phyloP scores from a whole-genome alignment of 1,140 invertebrate genomes.

The Drosophila persimilis region DNA sequence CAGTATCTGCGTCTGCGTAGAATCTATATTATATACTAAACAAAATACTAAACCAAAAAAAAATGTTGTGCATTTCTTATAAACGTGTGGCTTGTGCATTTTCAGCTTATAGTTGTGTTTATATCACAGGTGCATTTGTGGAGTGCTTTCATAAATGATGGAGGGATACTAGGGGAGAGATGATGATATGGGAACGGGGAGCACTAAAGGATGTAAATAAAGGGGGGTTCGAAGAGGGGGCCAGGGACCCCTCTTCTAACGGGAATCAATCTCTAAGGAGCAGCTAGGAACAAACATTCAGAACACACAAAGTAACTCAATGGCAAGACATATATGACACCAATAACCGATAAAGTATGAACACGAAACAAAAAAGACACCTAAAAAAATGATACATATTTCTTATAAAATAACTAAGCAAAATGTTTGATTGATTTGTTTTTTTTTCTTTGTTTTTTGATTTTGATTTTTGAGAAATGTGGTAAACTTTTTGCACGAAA shows the following conservation, averaged over 20 bases:
- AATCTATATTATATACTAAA: neutral
- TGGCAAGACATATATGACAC: conserved; percentile 43
- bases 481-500: conserved; percentile 52
- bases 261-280: conserved; percentile 9
- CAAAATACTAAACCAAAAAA: neutral
- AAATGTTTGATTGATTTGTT: conserved; percentile 46
- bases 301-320: conserved; percentile 42
- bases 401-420: conserved; percentile 64
- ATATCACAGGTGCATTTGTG: conserved; percentile 54
- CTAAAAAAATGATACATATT: conserved; percentile 36
- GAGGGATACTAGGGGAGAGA: conserved; percentile 23
- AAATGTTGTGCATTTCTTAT: conserved; percentile 40
- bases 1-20: neutral
- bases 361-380: conserved; percentile 35
- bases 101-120: conserved; percentile 49
- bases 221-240: neutral
- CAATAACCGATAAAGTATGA: conserved; percentile 40
- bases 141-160: conserved; percentile 34
- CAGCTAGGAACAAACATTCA: conserved; percentile 61
- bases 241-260: neutral
- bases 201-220: conserved; percentile 6
- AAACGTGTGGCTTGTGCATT: conserved; percentile 61
- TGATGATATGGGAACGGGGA: conserved; percentile 5
- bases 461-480: conserved; percentile 33
- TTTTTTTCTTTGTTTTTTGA: conserved; percentile 22